Percentiles rank a stretch among this genome's conserved stretches.
phyloP scores from a whole-genome alignment of 2,797 vertebrate species.

The Threskiornis aethiopicus region DNA sequence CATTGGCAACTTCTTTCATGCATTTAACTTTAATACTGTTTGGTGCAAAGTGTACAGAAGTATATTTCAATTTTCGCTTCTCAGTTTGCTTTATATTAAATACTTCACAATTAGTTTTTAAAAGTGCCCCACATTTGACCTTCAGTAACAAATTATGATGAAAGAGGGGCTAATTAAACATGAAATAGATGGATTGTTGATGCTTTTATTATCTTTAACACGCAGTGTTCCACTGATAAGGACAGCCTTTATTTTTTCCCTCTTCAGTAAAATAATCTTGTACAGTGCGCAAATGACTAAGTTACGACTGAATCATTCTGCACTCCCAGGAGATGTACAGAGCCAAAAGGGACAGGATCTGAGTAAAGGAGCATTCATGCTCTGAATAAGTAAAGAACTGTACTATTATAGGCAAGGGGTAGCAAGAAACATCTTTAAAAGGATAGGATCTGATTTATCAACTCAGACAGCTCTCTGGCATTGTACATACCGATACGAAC shows the following conservation, averaged over 20 bases:
- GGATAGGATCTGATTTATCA: constrained; percentile 22
- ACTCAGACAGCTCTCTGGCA: background rate
- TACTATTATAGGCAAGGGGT: constrained; percentile 12
- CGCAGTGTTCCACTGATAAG: constrained; percentile 7
- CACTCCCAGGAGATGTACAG: constrained; percentile 43
- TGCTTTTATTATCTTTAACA: constrained; percentile 50
- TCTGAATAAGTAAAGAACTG: constrained; percentile 60
- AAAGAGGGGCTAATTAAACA: constrained; percentile 51
- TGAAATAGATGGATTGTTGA: constrained; percentile 6
- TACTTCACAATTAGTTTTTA: background rate
- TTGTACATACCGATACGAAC: background rate
- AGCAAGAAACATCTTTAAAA: constrained; percentile 35
- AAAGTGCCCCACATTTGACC: constrained; percentile 14
- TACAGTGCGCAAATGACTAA: constrained; percentile 1
- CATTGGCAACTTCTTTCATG: background rate
- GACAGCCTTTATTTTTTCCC: constrained; percentile 25
- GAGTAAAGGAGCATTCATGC: constrained; percentile 46
- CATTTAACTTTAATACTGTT: background rate
- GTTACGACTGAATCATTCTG: constrained; percentile 50
- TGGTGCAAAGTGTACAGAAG: background rate
- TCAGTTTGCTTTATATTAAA: background rate
- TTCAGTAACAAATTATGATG: constrained; percentile 8
- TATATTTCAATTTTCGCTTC: background rate
- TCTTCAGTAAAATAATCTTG: constrained; percentile 27
- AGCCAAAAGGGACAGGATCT: constrained; percentile 65